Base-by-base conservation (phyloP, 2,113 vertebrate genomes). In the Ictalurus furcatus region DNA sequence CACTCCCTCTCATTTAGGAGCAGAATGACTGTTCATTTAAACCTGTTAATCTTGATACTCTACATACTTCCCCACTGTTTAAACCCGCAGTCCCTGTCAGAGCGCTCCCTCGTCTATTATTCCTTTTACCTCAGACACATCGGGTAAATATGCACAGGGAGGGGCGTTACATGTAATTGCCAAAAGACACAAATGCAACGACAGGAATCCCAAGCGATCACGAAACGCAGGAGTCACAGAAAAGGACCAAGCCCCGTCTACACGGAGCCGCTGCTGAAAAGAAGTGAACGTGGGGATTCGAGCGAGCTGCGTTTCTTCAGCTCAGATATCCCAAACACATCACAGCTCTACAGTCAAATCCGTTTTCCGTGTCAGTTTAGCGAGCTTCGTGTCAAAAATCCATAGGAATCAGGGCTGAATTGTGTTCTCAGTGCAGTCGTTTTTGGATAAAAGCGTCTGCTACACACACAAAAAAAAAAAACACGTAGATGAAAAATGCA, bases 11-110 rank as follows among this genome's bases (percentile, higher is more conserved):
- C 59, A 17, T 85, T 85, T 14, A 85, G 28, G 9, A 88, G 52
- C 56, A 12, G n/a, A 82, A n/a, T 12, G 16, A 84, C 30, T 88
- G 59, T 56, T 63, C 12, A 25, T 88, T 82, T 56, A 83, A 65
- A 87, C 34, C 76, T 67, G 44, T 40, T 78, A 28, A 76, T 85
- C 73, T 85, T n/a, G n/a, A 56, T 84, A 23, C n/a, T 48, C 52
- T 48, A 13, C 19, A 59, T 82, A 23, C 17, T 59, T 16, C 1
- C 56, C 54, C 3, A 13, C 54, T 34, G 16, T 59, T 81, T 56
- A 80, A n/a, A 54, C 25, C 25, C 25, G 28, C 30, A 69, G 65
- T 30, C 28, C 4, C 28, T 69, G n/a, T 69, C 16, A 30, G 69
- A 37, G 16, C 71, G 4, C 17, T 23, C 21, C 40, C 17, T 21